These are phyloP conservation scores for Thaumetopoea pityocampa DNA, from an alignment of 1,140 invertebrate species.

Conservation along the genomic window DNA sequence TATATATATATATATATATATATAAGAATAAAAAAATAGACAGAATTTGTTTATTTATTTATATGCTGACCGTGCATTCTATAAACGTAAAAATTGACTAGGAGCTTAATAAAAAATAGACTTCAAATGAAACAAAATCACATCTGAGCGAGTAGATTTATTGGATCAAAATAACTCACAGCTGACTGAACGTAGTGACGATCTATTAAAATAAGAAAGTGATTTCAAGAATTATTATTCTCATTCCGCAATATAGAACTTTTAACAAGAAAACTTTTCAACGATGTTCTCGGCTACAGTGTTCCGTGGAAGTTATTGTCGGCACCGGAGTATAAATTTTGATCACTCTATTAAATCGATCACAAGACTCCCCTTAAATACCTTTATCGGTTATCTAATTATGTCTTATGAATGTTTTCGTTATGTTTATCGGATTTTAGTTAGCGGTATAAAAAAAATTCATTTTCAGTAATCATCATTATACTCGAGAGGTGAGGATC, in stretches of 20 bases:
- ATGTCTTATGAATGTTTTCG: background rate
- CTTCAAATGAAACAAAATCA: too few relatives aligned
- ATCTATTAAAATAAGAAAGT: conserved; percentile 45
- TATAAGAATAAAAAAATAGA: too few relatives aligned
- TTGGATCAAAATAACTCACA: too few relatives aligned
- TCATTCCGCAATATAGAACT: conserved; percentile 67
- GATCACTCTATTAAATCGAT: conserved; percentile 55
- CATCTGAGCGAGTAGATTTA: too few relatives aligned
- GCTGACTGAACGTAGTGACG: conserved; percentile 11
- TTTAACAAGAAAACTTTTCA: conserved; percentile 71
- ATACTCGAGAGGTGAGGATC: too few relatives aligned
- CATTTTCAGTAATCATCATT: background rate
- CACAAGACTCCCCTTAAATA: conserved; percentile 18
- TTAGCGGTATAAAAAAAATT: background rate
- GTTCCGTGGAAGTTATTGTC: conserved; percentile 55
- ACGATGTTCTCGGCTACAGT: conserved; percentile 56
- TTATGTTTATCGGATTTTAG: background rate
- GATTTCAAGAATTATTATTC: conserved; percentile 68
- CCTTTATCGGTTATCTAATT: conserved; percentile 10
- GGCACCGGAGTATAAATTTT: conserved; percentile 60
- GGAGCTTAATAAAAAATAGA: too few relatives aligned
- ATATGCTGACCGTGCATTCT: too few relatives aligned
- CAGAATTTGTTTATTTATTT: too few relatives aligned
- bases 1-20: too few relatives aligned
- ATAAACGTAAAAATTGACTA: too few relatives aligned